Evolutionary conservation across 2,797 vertebrate genomes (phyloP), one percentile per base, ranked within the genome.

Genomic region (Psittacula echo): DNA sequence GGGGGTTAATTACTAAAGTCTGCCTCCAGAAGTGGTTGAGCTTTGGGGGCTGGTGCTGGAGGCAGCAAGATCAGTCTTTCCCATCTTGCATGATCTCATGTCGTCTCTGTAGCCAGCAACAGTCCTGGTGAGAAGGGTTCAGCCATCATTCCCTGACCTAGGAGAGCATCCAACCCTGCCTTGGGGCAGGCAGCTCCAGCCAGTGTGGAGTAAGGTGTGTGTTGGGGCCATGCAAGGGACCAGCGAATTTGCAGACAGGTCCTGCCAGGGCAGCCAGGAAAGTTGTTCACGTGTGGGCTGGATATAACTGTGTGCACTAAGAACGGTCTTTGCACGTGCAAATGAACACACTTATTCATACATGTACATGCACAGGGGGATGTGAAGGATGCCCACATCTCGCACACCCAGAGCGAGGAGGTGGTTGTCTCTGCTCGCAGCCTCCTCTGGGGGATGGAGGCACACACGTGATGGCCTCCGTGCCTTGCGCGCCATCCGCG

Each of bases 291-390:
- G 0, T 3, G 53, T 65, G 58, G 37, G 37, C 34, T 66, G 62
- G 20, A 45, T 32, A 32, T 1, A 1, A 16, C 0, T 0, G 5
- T 2, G 0, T 27, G 47, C 74, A 27, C 42, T 29, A 42, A 8
- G 37, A 18, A 68, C 45, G 47, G 45, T 41, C 24, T 50, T 51
- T 30, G 50, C 53, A 2, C 2, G 1, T 54, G 41, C 5, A 1
- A 5, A 58, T 0, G 2, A 48, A 32, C 64, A 12, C 0, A 0
- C 4, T 1, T 65, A 45, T 22, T 77, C 30, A 5, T 47, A 30
- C 5, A 0, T 24, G 26, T 34, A 30, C 1, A 0, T 34, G 42
- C 34, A 47, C 0, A 1, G 84, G 61, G 41, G 62, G 27, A 16
- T 6, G 26, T 47, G 84, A 51, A 58, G 10, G 23, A 21, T 81